Conservation (phyloP, 1,140 invertebrate species). For the Halyomorpha halys region DNA sequence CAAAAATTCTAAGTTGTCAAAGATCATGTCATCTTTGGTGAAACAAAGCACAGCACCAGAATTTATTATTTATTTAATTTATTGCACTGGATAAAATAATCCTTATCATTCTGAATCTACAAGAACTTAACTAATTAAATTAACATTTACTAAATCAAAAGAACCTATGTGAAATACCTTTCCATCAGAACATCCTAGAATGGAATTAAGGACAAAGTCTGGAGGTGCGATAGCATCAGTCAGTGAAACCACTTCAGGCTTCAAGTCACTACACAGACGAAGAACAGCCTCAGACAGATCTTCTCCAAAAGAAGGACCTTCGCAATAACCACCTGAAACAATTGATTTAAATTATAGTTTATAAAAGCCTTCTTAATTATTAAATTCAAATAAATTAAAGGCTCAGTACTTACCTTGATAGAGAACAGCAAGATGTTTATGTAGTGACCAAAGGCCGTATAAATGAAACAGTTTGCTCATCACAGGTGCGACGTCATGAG, state of each 20-base stretch:
- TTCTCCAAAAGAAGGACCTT: conserved; percentile 37
- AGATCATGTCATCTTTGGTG: too few species aligned
- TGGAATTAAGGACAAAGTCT: conserved; percentile 75
- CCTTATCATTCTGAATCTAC: too few species aligned
- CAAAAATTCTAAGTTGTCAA: too few species aligned
- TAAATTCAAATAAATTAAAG: too few species aligned
- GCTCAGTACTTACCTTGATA: conserved; percentile 36
- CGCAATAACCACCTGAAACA: conserved; percentile 30
- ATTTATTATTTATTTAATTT: too few species aligned
- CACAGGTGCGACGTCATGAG: conserved; percentile 40
- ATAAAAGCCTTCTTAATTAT: too few species aligned
- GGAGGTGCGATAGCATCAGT: conserved; percentile 77
- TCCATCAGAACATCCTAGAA: conserved; percentile 67
- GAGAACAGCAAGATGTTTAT: conserved; percentile 38
- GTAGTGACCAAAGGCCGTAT: conserved; percentile 53
- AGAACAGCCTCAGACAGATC: conserved; percentile 40
- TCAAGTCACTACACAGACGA: conserved; percentile 48
- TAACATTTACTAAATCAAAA: too few species aligned
- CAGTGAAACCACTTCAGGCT: conserved; percentile 63
- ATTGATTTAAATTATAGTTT: too few species aligned
- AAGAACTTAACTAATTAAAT: too few species aligned
- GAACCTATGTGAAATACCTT: conserved; percentile 38
- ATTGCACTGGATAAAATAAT: too few species aligned
- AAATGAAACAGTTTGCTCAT: conserved; percentile 54
- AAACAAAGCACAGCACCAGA: too few species aligned